Base-by-base conservation (phyloP, 2,888 invertebrate genomes). In the Hydroisotoma schaefferi region DNA sequence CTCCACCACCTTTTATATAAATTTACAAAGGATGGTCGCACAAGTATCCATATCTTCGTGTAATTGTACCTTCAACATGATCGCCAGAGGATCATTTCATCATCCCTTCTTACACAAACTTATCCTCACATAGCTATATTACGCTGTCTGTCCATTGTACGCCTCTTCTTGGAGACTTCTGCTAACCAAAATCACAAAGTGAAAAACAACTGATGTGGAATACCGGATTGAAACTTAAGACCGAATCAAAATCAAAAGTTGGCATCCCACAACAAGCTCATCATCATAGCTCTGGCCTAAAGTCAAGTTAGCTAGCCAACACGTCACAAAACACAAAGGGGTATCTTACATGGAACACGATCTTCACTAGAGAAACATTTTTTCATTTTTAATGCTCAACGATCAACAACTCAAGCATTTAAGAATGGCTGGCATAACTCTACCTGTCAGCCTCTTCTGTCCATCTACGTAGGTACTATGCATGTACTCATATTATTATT, bases 401-500 rank as follows among this genome's bases (percentile, higher is more conserved):
- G 40, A 40, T 40, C 40, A 40, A 8, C 40, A 40, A 15, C n/a
- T 40, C 40, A 4, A 40, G 40, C n/a, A 40, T 15, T 40, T 40
- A 20, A 40, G 40, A 40, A 40, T 40, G n/a, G 20, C 20, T 40
- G 40, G 40, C 40, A 40, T 40, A 40, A 40, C 40, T 40, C 40
- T 40, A 40, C 40, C 40, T 40, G 40, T 40, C 40, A 40, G 40
- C n/a, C 40, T 40, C n/a, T 40, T 20, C n/a, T 40, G 40, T 40
- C n/a, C n/a, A 40, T 15, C n/a, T 40, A n/a, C n/a, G n/a, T n/a
- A n/a, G n/a, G n/a, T n/a, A n/a, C n/a, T n/a, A n/a, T n/a, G n/a
- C n/a, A n/a, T n/a, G n/a, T n/a, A n/a, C n/a, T n/a, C n/a, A n/a
- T n/a, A n/a, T n/a, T n/a, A n/a, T n/a, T n/a, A n/a, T n/a, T n/a